A percentile compares a stretch with the other conserved stretches of the same genome.
Conservation (phyloP, 2,797 vertebrate genomes). For the Cossypha caffra region DNA sequence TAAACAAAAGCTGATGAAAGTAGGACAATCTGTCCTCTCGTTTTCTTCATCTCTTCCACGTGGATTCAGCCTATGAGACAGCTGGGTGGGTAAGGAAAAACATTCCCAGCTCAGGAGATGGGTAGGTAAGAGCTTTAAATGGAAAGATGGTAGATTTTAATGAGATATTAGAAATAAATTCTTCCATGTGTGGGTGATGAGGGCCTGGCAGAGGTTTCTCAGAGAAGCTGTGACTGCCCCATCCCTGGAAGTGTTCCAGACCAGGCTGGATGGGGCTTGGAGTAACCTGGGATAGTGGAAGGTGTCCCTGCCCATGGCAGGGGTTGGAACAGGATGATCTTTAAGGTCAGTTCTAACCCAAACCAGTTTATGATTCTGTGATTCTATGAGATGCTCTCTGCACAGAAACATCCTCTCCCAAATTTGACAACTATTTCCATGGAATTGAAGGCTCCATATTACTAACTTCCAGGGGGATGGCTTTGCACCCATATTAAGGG, state of each 20-base stretch:
- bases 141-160: not conserved
- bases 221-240: not conserved
- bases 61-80: not conserved
- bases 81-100: not conserved
- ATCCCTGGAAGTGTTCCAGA: not conserved
- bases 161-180: not conserved
- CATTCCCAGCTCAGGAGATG: not conserved
- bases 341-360: not conserved
- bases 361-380: not conserved
- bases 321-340: not conserved
- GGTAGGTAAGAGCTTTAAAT: not conserved
- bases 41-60: accelerated
- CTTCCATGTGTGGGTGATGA: not conserved
- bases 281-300: not conserved
- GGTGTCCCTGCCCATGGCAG: not conserved
- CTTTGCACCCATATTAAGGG: not conserved
- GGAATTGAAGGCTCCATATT: not conserved
- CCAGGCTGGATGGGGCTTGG: accelerated
- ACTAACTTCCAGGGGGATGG: not conserved
- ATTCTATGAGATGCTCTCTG: not conserved
- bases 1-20: not conserved
- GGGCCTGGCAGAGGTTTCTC: not conserved
- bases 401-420: not conserved
- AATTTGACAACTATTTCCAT: not conserved
- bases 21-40: not conserved